A percentile compares a stretch with the other conserved stretches of the same genome.
Conservation (phyloP, 2,888 invertebrate genomes). For the Disparrhopalites patrizii region DNA sequence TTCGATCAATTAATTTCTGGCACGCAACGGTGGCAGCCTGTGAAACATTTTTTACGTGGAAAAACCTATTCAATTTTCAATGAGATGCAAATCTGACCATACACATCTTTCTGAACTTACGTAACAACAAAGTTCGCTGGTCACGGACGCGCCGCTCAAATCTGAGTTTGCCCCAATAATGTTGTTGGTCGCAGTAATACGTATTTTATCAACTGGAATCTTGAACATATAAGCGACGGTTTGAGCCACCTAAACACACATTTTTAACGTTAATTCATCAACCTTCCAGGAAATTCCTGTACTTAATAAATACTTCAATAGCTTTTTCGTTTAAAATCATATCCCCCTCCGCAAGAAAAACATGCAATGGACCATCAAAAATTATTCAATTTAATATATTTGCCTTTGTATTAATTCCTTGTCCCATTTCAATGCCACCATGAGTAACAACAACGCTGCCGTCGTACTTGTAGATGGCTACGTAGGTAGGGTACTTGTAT, state of each 20-base stretch:
- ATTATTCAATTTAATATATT: too few species aligned
- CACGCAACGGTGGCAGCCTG: slow-evolving; percentile 51
- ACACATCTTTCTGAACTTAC: slow-evolving; percentile 51
- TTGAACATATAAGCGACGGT: slow-evolving; percentile 52
- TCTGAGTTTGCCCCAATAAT: slow-evolving; percentile 50
- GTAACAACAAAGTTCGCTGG: slow-evolving; percentile 51
- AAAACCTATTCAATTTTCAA: too few species aligned
- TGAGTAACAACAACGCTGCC: slow-evolving; percentile 52
- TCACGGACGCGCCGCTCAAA: slow-evolving; percentile 50
- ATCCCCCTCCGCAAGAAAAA: too few species aligned
- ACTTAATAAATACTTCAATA: too few species aligned
- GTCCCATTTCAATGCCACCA: slow-evolving; percentile 54
- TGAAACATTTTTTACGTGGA: neutral
- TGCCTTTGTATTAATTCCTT: slow-evolving; percentile 55
- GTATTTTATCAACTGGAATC: slow-evolving; percentile 51
- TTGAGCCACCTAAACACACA: slow-evolving; percentile 55
- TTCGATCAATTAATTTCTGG: slow-evolving; percentile 49
- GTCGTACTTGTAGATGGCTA: slow-evolving; percentile 58
- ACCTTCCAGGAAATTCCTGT: too few species aligned
- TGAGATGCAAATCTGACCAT: too few species aligned
- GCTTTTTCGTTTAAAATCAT: too few species aligned
- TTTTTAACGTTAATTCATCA: too few species aligned
- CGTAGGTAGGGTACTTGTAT: slow-evolving; percentile 58
- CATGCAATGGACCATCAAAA: too few species aligned
- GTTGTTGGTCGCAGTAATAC: slow-evolving; percentile 50